phyloP scores from a whole-genome alignment of 2,113 vertebrate genomes.

The Archilochus colubris region DNA sequence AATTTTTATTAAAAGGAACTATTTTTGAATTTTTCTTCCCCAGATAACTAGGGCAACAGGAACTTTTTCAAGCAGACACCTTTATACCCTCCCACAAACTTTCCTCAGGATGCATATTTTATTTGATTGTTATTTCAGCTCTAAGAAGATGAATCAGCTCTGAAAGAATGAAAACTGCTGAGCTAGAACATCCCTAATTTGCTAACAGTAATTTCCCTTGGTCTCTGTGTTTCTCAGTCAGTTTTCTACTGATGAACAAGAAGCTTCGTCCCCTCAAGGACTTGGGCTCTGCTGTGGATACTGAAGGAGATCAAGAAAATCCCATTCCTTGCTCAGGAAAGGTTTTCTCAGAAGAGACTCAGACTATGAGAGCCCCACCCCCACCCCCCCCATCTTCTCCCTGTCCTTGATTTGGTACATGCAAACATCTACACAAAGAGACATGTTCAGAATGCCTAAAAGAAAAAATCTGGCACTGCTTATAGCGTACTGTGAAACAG shows the following conservation, averaged over 20 bases:
- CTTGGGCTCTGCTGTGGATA: not conserved
- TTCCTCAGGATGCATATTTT: not conserved
- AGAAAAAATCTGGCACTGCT: not conserved
- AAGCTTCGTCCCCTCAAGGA: not conserved
- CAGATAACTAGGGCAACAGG: not conserved
- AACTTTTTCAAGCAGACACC: not conserved
- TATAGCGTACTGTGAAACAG: not conserved
- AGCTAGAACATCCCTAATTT: not conserved
- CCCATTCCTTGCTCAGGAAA: not conserved
- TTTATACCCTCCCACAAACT: not conserved
- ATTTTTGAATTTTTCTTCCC: not conserved
- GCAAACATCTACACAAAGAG: not conserved
- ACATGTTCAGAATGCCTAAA: not conserved
- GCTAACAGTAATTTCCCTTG: not conserved
- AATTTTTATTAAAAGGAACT: not conserved
- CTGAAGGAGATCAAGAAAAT: not conserved
- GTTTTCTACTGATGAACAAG: not conserved
- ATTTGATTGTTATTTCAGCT: not conserved
- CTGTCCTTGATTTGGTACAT: not conserved
- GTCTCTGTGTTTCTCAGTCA: not conserved
- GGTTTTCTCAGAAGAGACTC: not conserved
- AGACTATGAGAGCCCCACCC: not conserved
- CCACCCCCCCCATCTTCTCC: not conserved
- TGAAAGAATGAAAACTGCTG: not conserved
- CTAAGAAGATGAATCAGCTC: not conserved